Conservation (phyloP, 2,113 vertebrate species). For the Chauna torquata region DNA sequence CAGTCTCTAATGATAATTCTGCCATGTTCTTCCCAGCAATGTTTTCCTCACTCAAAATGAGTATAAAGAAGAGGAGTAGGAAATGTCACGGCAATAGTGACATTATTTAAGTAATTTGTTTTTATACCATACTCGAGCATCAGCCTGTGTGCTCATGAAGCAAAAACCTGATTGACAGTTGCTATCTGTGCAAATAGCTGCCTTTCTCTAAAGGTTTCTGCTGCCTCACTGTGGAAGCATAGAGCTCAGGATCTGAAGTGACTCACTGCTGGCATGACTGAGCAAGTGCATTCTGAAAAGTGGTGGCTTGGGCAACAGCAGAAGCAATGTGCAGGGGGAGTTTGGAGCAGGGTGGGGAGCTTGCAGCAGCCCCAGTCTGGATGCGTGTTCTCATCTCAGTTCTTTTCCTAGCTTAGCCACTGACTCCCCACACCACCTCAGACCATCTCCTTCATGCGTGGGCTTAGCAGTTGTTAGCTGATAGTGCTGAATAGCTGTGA, state of each 20-base stretch:
- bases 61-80: background rate
- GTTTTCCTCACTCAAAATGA: background rate
- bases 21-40: background rate
- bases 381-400: accelerated
- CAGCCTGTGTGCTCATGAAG: background rate
- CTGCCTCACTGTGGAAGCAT: background rate
- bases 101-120: background rate
- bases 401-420: background rate
- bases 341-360: background rate
- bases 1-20: background rate
- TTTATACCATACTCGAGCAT: background rate
- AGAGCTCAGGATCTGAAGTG: background rate
- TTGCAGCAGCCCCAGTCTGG: background rate
- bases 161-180: background rate
- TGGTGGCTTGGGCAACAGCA: background rate
- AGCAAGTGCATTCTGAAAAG: background rate
- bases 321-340: background rate
- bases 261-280: background rate
- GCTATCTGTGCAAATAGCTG: background rate
- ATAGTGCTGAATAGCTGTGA: background rate
- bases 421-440: background rate
- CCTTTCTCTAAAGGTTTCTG: background rate
- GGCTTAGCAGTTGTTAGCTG: background rate
- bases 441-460: too few species aligned
- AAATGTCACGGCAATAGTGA: background rate